Conservation (phyloP, 1,140 invertebrate species). For the Euwallacea similis region DNA sequence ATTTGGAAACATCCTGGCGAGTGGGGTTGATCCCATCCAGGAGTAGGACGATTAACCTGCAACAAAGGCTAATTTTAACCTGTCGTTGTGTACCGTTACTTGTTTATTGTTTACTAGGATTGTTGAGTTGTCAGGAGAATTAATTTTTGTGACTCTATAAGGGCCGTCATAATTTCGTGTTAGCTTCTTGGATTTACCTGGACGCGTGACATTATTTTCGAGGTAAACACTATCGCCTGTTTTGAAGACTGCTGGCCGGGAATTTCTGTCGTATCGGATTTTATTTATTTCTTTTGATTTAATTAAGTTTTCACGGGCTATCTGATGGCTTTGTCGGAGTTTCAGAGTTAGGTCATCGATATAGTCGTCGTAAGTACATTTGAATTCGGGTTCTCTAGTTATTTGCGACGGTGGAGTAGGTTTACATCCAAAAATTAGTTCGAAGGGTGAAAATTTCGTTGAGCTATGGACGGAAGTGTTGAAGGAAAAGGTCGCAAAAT, state of each 20-base stretch:
- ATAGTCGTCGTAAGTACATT: conserved; percentile 49
- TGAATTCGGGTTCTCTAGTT: conserved; percentile 36
- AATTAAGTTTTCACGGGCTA: conserved; percentile 45
- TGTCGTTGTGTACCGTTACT: background rate
- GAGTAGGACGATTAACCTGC: background rate
- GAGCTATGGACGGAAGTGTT: conserved; percentile 47
- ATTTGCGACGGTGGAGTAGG: conserved; percentile 41
- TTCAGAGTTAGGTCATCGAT: conserved; percentile 44
- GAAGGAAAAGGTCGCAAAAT: conserved; percentile 52
- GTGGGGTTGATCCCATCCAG: background rate
- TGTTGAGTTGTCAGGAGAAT: background rate
- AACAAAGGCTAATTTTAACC: background rate
- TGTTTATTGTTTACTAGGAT: conserved; percentile 3
- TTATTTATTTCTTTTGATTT: conserved; percentile 45
- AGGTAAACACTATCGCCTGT: conserved; percentile 38
- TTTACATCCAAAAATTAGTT: conserved; percentile 45
- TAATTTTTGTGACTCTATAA: conserved; percentile 33
- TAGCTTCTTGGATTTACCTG: conserved; percentile 32
- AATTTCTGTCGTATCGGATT: conserved; percentile 46
- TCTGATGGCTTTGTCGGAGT: conserved; percentile 45
- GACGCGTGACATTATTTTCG: conserved; percentile 25
- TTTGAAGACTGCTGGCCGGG: conserved; percentile 37
- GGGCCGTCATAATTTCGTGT: conserved; percentile 31
- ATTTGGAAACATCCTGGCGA: background rate
- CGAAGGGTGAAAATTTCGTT: conserved; percentile 45